Evolutionary conservation across 2,888 invertebrate species (phyloP).

Genomic region (Drosophila formosana): DNA sequence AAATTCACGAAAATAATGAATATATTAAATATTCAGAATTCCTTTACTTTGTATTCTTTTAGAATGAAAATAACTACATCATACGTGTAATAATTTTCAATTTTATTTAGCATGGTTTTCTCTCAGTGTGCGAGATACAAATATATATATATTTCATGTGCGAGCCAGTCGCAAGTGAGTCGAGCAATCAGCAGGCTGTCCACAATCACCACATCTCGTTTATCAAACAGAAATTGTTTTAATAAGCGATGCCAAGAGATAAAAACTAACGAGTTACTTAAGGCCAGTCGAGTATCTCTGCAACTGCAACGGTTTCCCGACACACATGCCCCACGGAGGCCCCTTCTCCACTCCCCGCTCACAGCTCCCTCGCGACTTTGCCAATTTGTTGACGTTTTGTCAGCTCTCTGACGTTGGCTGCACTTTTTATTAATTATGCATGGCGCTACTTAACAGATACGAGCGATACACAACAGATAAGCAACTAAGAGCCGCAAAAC

Average conservation of each 20-base stretch:
- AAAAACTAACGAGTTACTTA: conserved; percentile 79
- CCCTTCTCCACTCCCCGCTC: not conserved
- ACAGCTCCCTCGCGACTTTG: conserved; percentile 18
- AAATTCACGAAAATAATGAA: not conserved
- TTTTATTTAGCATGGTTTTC: not conserved
- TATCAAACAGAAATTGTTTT: conserved; percentile 72
- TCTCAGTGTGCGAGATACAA: conserved; percentile 40
- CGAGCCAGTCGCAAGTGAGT: conserved; percentile 37
- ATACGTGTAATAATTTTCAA: not conserved
- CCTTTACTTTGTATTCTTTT: not conserved
- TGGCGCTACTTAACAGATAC: conserved; percentile 29
- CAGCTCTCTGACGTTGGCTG: conserved; percentile 44
- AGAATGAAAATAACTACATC: not conserved
- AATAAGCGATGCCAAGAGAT: conserved; percentile 77
- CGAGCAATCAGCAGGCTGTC: conserved; percentile 47
- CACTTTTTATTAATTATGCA: conserved; percentile 72
- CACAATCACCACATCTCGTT: conserved; percentile 73
- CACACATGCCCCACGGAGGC: not conserved
- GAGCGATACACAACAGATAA: conserved; percentile 15
- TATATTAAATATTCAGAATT: no score
- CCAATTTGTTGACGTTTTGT: conserved; percentile 78
- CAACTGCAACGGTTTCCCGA: conserved; percentile 5
- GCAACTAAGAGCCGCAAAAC: conserved; percentile 37
- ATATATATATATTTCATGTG: conserved; percentile 42
- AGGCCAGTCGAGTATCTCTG: conserved; percentile 32